Evolutionary conservation across 1,140 invertebrate genomes (phyloP).

Genomic region (Brachionus manjavacas): DNA sequence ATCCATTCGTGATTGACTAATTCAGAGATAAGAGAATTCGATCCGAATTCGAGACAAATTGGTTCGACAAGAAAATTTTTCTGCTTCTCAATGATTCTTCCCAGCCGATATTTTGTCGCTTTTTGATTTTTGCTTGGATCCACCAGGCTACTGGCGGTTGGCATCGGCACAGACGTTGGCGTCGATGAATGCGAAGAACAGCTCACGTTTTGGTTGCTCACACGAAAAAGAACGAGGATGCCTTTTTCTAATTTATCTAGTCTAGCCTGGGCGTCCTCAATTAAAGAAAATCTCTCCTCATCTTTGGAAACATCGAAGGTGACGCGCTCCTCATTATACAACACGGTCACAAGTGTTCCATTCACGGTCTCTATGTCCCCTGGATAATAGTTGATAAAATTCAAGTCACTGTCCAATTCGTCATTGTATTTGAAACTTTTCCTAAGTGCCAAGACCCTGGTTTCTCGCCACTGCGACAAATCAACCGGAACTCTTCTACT

Average conservation of each 20-base stretch:
- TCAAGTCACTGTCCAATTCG: not conserved
- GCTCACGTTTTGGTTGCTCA: not conserved
- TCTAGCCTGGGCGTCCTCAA: constrained; percentile 14
- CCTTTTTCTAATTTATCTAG: constrained; percentile 19
- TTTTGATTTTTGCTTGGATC: not conserved
- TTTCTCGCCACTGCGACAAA: not conserved
- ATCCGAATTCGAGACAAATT: not conserved
- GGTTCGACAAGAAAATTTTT: constrained; percentile 41
- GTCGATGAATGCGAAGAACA: constrained; percentile 23
- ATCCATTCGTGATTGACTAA: constrained; percentile 57
- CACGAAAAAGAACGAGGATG: not conserved
- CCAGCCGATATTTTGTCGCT: not conserved
- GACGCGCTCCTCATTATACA: not conserved
- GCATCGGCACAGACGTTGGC: not conserved
- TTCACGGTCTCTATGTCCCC: not conserved
- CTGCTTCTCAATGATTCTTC: constrained; percentile 29
- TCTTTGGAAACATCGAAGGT: constrained; percentile 22
- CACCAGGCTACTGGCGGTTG: not conserved
- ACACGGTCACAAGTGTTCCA: not conserved
- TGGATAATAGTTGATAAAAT: not conserved
- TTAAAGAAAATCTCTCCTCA: not conserved
- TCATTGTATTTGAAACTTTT: not conserved
- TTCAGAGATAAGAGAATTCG: not conserved
- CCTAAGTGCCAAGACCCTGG: not conserved
- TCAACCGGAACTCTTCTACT: not conserved